Evolutionary conservation across 2,113 vertebrate species (phyloP), one percentile per base, ranked within the genome.

Genomic region (Notothenia coriiceps): DNA sequence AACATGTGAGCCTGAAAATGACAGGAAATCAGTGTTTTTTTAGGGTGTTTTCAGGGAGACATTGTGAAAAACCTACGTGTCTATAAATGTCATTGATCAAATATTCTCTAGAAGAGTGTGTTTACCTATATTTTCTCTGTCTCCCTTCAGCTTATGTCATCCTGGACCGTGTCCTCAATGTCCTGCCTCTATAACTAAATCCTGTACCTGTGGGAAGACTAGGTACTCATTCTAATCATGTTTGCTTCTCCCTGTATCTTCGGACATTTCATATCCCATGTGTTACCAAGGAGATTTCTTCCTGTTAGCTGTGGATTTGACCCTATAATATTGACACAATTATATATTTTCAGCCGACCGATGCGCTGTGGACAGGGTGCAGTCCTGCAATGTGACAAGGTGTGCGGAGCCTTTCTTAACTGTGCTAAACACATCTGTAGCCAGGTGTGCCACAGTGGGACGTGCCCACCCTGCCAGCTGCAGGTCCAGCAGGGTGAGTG

Each of bases 141-240:
- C 29, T 79, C 33, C 20, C 15, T 75, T 54, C 80, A 99, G 98
- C 66, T 94, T 99, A 18, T 99, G 98, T 89, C 98, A 99, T 78
- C 98, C 98, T 74, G 98, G 98, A 86, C 98, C 98, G 77, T 99
- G 98, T 86, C 98, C 98, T 59, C 97, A 96, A 0, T 99, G 98
- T 85, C 98, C 98, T 79, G 98, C 98, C 46, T 98, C 96, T 92
- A 90, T 96, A 70, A 98, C 95, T 51, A 99, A 98, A 92, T 94
- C 96, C 46, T 99, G 98, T 77, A 90, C 97, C 94, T 99, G 98
- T 91, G 96, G 97, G 67, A 96, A 90, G 79, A 99, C 95, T 70
- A 99, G 97, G 98, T 99, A 93, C 7, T 54, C 11, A 12, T 17
- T n/a, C 8, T 25, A 44, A 47, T 22, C 15, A 3, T n/a, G 4